phyloP scores from a whole-genome alignment of 2,797 vertebrate genomes.

The Neosilurus mollespiculum region DNA sequence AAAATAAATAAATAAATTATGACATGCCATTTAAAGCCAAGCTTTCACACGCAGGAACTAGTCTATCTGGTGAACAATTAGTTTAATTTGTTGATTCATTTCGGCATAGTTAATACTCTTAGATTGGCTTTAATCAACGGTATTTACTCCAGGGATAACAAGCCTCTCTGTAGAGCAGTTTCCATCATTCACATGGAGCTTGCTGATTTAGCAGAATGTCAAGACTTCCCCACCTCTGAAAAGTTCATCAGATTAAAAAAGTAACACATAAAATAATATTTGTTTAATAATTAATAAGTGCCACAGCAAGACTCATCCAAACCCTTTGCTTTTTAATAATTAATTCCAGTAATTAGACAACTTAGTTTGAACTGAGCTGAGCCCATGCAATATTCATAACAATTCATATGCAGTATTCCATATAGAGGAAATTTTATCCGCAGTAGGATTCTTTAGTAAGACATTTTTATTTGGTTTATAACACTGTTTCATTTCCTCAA shows the following conservation, averaged over 20 bases:
- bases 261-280: constrained; percentile 86
- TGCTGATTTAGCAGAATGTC: constrained; percentile 83
- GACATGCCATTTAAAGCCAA: constrained; percentile 62
- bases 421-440: constrained; percentile 74
- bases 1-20: constrained; percentile 63
- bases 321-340: constrained; percentile 86
- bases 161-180: constrained; percentile 86
- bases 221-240: constrained; percentile 60
- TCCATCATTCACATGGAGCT: constrained; percentile 73
- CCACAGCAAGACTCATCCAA: constrained; percentile 70
- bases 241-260: constrained; percentile 86
- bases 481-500: constrained; percentile 73
- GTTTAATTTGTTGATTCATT: constrained; percentile 67
- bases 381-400: constrained; percentile 80
- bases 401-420: constrained; percentile 76
- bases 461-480: constrained; percentile 80
- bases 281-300: constrained; percentile 70
- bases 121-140: constrained; percentile 84
- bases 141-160: constrained; percentile 78
- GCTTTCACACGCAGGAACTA: constrained; percentile 58
- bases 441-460: constrained; percentile 69
- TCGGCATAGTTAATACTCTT: constrained; percentile 75
- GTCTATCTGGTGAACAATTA: constrained; percentile 57
- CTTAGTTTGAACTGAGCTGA: constrained; percentile 74
- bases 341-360: constrained; percentile 82